phyloP scores from a whole-genome alignment of 2,888 invertebrate species.

The Sisyra terminalis region DNA sequence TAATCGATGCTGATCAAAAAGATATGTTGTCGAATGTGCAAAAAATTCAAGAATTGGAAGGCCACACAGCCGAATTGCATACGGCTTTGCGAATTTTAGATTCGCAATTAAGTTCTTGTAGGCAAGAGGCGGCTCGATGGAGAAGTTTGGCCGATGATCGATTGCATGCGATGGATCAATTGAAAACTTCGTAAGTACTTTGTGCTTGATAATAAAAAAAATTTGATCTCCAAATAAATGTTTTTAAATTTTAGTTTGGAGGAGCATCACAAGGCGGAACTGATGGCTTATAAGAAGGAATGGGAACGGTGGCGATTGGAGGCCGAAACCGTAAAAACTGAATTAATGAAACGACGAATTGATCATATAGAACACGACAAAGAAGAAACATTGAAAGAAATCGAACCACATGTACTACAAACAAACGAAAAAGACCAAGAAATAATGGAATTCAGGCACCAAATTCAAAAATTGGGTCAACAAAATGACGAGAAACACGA shows the following conservation, averaged over 20 bases:
- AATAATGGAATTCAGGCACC: neutral
- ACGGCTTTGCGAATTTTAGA: slow-evolving; percentile 31
- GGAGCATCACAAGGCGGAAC: slow-evolving; percentile 42
- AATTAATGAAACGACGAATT: slow-evolving; percentile 25
- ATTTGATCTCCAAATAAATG: too few relatives aligned
- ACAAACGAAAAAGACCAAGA: slow-evolving; percentile 15
- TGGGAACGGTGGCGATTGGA: slow-evolving; percentile 44
- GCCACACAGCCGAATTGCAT: slow-evolving; percentile 31
- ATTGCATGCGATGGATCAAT: slow-evolving; percentile 42
- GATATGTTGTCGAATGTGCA: slow-evolving; percentile 24
- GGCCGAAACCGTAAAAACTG: slow-evolving; percentile 26
- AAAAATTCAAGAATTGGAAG: slow-evolving; percentile 35
- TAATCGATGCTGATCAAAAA: slow-evolving; percentile 17
- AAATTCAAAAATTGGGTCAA: too few relatives aligned
- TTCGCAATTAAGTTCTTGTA: slow-evolving; percentile 32
- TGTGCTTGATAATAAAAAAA: too few relatives aligned
- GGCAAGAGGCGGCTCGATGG: slow-evolving; percentile 44
- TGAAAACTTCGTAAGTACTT: slow-evolving; percentile 20
- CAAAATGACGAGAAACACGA: neutral
- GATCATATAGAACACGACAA: slow-evolving; percentile 20
- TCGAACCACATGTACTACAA: slow-evolving; percentile 25
- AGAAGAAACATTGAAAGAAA: slow-evolving; percentile 23
- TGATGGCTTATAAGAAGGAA: slow-evolving; percentile 44
- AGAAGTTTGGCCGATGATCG: slow-evolving; percentile 48
- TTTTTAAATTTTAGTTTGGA: slow-evolving; percentile 29